phyloP scores from a whole-genome alignment of 2,888 invertebrate species.

The Thumatha senex region DNA sequence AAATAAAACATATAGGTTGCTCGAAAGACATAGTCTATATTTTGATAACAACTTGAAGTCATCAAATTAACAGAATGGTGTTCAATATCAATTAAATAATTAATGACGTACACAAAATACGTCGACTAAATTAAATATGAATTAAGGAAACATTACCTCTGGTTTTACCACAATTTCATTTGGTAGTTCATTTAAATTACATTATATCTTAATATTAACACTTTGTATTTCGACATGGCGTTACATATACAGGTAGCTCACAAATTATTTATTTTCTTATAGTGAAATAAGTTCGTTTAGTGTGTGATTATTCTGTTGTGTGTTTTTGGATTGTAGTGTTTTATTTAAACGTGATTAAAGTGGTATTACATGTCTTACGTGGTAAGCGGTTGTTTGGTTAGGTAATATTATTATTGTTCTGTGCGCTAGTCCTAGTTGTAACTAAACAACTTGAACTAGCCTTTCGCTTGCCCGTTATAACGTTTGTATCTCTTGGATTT shows the following conservation, averaged over 20 bases:
- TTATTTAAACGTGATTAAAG: too few species aligned
- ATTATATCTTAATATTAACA: not conserved
- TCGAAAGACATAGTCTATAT: too few species aligned
- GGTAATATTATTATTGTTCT: too few species aligned
- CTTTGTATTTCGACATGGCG: not conserved
- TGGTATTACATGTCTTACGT: too few species aligned
- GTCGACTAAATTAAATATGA: constrained; percentile 3
- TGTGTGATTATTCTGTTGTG: not conserved
- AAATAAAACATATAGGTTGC: too few species aligned
- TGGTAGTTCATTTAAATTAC: not conserved
- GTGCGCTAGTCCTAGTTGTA: too few species aligned
- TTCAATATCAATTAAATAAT: not conserved
- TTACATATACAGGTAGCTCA: not conserved
- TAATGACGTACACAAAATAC: not conserved
- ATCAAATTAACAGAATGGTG: not conserved
- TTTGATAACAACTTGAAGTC: not conserved
- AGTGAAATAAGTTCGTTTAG: not conserved
- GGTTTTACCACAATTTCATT: not conserved
- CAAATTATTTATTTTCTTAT: not conserved
- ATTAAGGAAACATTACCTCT: not conserved
- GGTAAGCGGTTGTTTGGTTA: too few species aligned
- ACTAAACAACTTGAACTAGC: too few species aligned
- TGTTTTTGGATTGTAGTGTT: not conserved
- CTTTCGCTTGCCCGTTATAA: too few species aligned
- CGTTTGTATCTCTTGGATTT: too few species aligned